Percentiles rank a stretch among this genome's conserved stretches.
Evolutionary conservation across 92 coral and sea anemone species (phyloP).

Genomic region (Epizoanthus stellaris): DNA sequence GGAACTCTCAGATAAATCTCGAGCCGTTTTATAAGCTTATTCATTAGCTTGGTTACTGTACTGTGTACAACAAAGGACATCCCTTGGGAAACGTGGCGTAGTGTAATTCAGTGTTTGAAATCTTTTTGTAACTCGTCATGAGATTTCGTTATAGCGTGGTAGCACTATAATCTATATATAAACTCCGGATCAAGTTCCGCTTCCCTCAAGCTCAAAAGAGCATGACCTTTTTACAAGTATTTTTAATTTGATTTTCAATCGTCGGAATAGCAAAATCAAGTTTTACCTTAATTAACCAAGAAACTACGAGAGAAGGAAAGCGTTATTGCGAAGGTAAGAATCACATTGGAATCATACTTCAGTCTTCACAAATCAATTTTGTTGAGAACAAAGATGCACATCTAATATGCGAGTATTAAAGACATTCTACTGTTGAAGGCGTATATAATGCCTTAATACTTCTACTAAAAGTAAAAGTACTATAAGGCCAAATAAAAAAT

Average conservation of each 20-base stretch:
- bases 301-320: neutral
- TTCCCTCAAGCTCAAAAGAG: constrained; percentile 11
- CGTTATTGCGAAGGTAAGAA: neutral
- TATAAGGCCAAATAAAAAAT: too few species aligned
- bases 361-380: neutral
- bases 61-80: constrained; percentile 18
- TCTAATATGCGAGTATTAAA: neutral
- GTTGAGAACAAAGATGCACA: neutral
- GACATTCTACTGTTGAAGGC: too few species aligned
- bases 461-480: too few species aligned
- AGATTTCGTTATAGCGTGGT: neutral
- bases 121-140: neutral
- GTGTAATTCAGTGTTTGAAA: neutral
- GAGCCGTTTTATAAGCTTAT: neutral
- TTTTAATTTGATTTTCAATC: neutral
- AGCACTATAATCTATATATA: neutral
- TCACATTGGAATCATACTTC: neutral
- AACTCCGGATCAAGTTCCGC: neutral
- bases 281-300: neutral
- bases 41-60: neutral
- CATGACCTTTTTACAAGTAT: neutral
- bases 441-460: too few species aligned
- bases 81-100: constrained; percentile 1
- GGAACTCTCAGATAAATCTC: neutral
- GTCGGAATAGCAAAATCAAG: neutral